phyloP scores from a whole-genome alignment of 2,888 invertebrate species.

The Rhopalosiphum nymphaeae region DNA sequence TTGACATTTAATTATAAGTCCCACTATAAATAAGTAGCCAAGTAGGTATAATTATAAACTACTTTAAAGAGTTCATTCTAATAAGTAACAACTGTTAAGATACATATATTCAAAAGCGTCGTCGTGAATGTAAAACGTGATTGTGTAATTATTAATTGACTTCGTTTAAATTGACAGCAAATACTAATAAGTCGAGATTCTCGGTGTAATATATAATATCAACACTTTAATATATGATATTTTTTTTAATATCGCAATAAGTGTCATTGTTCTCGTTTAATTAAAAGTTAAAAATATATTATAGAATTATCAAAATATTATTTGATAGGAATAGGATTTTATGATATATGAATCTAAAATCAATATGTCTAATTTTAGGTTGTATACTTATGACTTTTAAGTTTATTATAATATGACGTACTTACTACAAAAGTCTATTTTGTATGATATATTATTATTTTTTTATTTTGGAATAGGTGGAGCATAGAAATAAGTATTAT shows the following conservation, averaged over 20 bases:
- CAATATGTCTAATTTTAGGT: not conserved
- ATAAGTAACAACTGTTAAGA: not conserved
- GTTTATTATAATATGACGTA: not conserved
- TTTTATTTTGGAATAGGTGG: too few species aligned
- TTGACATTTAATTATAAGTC: not conserved
- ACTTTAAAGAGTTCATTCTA: constrained; percentile 26
- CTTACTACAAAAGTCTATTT: too few species aligned
- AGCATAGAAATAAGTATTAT: not conserved
- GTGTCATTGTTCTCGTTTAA: not conserved
- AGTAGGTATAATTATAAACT: constrained; percentile 2
- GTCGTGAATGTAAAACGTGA: not conserved
- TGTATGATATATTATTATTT: too few species aligned
- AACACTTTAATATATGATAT: not conserved
- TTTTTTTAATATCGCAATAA: not conserved
- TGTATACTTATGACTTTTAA: not conserved
- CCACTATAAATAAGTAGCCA: not conserved
- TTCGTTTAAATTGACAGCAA: constrained; percentile 15
- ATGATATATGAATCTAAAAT: not conserved
- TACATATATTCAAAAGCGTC: not conserved
- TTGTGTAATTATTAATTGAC: constrained; percentile 36
- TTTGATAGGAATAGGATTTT: not conserved
- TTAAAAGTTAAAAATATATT: not conserved
- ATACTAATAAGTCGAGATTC: not conserved
- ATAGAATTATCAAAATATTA: not conserved
- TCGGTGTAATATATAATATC: not conserved